Percentiles rank a stretch among this genome's conserved stretches.
Conservation (phyloP, 2,113 vertebrate species). For the Cricetomys ansorgei region DNA sequence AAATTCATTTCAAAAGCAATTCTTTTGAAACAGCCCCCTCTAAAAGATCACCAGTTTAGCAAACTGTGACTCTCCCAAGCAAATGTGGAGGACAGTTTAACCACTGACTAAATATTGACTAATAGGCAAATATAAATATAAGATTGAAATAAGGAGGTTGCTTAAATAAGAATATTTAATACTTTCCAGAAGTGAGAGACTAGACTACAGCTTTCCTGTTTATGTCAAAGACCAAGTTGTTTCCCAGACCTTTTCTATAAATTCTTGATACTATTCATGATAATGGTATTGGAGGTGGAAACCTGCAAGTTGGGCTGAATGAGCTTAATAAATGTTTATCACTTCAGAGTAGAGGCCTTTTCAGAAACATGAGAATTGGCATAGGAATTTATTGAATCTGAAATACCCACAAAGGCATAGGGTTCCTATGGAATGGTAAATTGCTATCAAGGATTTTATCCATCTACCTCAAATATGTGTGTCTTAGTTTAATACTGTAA, state of each 20-base stretch:
- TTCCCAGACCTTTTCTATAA: neutral
- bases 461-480: neutral
- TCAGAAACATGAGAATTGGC: neutral
- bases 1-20: conserved; percentile 72
- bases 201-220: neutral
- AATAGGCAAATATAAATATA: neutral
- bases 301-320: neutral
- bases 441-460: neutral
- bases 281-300: neutral
- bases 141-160: neutral
- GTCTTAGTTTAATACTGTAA: neutral
- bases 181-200: neutral
- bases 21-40: conserved; percentile 53
- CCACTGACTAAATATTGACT: too few relatives aligned
- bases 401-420: neutral
- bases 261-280: neutral
- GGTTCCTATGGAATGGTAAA: neutral
- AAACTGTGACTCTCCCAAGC: neutral
- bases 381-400: neutral
- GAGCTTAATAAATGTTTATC: neutral
- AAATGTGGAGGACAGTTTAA: neutral
- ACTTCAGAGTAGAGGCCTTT: neutral
- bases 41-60: conserved; percentile 63
- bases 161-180: conserved; percentile 20
- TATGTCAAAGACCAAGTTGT: neutral